Conservation (phyloP, 2,888 invertebrate species). For the Nebria salina region DNA sequence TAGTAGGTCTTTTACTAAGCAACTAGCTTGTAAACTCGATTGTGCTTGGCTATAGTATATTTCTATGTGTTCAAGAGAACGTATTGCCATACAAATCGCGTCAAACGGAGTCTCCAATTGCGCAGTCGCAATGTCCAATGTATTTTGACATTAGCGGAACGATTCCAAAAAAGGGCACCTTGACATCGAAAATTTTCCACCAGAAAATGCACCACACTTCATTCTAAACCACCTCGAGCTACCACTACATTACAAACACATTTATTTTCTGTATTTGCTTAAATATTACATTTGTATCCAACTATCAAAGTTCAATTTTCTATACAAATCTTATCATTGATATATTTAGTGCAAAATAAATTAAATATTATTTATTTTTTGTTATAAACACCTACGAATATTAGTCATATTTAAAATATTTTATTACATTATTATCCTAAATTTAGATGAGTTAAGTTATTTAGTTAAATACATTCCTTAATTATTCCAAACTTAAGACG, state of each 20-base stretch:
- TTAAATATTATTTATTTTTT: too few species aligned
- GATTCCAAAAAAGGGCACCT: background rate
- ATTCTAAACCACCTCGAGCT: too few species aligned
- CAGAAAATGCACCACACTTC: background rate
- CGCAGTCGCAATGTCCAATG: background rate
- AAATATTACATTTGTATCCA: too few species aligned
- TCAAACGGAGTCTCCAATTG: background rate
- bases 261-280: background rate
- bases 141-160: background rate
- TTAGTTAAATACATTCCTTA: too few species aligned
- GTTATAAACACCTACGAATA: too few species aligned
- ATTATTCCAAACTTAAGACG: too few species aligned
- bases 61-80: background rate
- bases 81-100: conserved; percentile 1
- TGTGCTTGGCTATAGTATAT: background rate
- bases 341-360: too few species aligned
- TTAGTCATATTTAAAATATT: too few species aligned
- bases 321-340: too few species aligned
- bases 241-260: background rate
- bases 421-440: too few species aligned
- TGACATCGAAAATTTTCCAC: background rate
- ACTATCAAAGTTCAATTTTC: too few species aligned
- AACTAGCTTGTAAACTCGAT: background rate
- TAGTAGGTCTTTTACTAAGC: background rate
- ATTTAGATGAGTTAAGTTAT: too few species aligned